Evolutionary conservation across 1,140 invertebrate species (phyloP).

Genomic region (Penaeus chinensis): DNA sequence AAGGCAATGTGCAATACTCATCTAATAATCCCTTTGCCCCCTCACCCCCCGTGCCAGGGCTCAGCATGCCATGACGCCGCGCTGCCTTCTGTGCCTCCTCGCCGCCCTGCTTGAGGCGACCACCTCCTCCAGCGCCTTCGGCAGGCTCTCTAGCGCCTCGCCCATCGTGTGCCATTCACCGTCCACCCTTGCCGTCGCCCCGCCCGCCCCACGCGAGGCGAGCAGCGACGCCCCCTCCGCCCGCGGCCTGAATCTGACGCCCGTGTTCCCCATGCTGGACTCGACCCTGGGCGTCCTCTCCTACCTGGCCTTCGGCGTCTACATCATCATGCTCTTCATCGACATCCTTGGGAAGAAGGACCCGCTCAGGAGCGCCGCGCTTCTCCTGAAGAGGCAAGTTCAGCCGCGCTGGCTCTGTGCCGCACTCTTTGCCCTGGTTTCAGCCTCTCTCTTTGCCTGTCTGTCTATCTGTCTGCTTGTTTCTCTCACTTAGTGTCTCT

Average conservation of each 20-base stretch:
- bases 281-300: constrained; percentile 48
- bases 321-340: constrained; percentile 25
- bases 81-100: too few species aligned
- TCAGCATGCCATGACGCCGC: too few species aligned
- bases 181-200: too few species aligned
- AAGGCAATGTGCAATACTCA: too few species aligned
- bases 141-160: too few species aligned
- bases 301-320: constrained; percentile 47
- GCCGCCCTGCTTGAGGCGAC: too few species aligned
- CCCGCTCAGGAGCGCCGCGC: constrained; percentile 9
- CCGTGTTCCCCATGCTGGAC: constrained; percentile 45
- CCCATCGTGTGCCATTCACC: too few species aligned
- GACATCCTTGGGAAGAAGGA: constrained; percentile 17
- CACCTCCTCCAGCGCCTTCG: too few species aligned
- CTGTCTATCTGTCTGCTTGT: neutral
- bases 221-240: too few species aligned
- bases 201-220: too few species aligned
- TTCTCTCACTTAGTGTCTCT: neutral
- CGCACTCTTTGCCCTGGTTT: neutral
- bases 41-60: too few species aligned
- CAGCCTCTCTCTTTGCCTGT: neutral
- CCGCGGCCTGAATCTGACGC: constrained; percentile 5
- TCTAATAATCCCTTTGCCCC: too few species aligned
- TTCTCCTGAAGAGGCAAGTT: constrained; percentile 1
- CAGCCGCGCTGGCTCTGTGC: neutral